Evolutionary conservation across 2,797 vertebrate species (phyloP).

Genomic region (Lagodon rhomboides): DNA sequence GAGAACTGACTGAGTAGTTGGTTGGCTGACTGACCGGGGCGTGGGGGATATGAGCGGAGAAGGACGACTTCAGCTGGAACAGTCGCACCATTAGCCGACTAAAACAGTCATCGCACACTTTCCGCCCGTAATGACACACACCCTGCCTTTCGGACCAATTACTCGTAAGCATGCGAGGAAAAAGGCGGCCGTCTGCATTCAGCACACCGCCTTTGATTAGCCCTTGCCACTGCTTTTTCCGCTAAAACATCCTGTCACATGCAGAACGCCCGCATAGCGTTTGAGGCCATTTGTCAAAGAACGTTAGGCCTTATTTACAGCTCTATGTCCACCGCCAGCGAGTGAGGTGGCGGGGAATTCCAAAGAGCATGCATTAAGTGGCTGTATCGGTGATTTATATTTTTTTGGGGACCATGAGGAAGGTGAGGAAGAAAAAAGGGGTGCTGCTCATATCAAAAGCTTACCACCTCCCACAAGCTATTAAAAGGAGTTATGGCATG

Average conservation of each 20-base stretch:
- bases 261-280: slow-evolving; percentile 42
- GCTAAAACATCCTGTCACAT: slow-evolving; percentile 52
- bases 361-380: slow-evolving; percentile 60
- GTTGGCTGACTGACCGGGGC: slow-evolving; percentile 33
- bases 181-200: slow-evolving; percentile 43
- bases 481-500: slow-evolving; percentile 76
- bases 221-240: slow-evolving; percentile 35
- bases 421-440: slow-evolving; percentile 13
- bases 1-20: slow-evolving; percentile 57
- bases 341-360: slow-evolving; percentile 47
- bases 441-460: slow-evolving; percentile 22
- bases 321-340: slow-evolving; percentile 46
- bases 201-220: slow-evolving; percentile 52
- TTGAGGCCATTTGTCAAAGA: slow-evolving; percentile 70
- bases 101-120: slow-evolving; percentile 58
- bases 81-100: slow-evolving; percentile 67
- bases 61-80: slow-evolving; percentile 34
- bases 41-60: slow-evolving; percentile 48
- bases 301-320: slow-evolving; percentile 66
- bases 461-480: slow-evolving; percentile 48
- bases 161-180: slow-evolving; percentile 45
- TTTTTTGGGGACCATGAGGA: slow-evolving; percentile 34
- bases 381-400: slow-evolving; percentile 70
- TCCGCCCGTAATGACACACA: slow-evolving; percentile 39
- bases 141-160: slow-evolving; percentile 51